A percentile compares a stretch with the other conserved stretches of the same genome.
Conservation (phyloP, 2,113 vertebrate species). For the Sylvia atricapilla region DNA sequence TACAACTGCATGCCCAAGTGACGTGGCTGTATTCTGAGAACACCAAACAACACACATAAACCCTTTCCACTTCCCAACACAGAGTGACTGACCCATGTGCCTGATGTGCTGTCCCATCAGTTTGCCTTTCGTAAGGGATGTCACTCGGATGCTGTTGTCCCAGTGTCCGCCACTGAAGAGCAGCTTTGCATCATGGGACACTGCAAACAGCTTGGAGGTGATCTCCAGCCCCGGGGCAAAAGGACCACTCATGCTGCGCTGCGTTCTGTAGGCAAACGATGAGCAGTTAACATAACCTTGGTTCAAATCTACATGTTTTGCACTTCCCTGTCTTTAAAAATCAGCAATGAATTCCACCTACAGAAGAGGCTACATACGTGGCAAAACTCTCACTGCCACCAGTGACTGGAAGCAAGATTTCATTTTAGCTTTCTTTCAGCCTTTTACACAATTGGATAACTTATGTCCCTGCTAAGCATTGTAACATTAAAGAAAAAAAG, state of each 20-base stretch:
- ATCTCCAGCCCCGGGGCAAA: constrained; percentile 89
- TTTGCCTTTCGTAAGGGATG: constrained; percentile 89
- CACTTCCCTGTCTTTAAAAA: background rate
- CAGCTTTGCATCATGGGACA: constrained; percentile 95
- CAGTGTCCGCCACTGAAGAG: constrained; percentile 96
- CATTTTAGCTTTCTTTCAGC: background rate
- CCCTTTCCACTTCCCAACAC: background rate
- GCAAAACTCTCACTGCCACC: background rate
- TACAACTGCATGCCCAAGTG: background rate
- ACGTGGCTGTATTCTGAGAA: background rate
- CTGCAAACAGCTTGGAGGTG: constrained; percentile 84
- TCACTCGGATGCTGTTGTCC: constrained; percentile 96
- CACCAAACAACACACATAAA: background rate
- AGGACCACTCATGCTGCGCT: constrained; percentile 85
- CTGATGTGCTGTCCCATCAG: constrained; percentile 88
- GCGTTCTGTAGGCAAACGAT: constrained; percentile 78
- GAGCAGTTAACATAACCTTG: constrained; percentile 12
- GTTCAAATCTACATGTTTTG: background rate
- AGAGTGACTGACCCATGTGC: constrained; percentile 87
- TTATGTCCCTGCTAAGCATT: background rate
- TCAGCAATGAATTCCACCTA: background rate
- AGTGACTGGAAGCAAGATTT: background rate
- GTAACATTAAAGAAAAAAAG: background rate
- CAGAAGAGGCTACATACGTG: background rate
- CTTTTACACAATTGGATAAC: background rate